phyloP scores from a whole-genome alignment of 2,113 vertebrate species.

The Leptosomus discolor region DNA sequence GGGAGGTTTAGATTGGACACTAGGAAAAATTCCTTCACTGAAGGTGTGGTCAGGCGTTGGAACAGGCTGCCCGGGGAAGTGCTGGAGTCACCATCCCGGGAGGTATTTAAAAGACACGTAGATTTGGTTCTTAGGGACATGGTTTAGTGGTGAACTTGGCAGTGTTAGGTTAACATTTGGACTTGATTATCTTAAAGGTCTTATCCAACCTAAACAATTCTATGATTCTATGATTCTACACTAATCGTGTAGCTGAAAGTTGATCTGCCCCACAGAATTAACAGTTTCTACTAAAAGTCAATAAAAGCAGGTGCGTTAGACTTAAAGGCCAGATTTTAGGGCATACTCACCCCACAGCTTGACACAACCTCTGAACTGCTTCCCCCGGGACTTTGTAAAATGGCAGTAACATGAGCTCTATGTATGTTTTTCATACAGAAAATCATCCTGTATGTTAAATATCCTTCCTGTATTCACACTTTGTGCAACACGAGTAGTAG shows the following conservation, averaged over 20 bases:
- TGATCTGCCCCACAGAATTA: background rate
- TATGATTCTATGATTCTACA: background rate
- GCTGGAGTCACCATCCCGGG: no score
- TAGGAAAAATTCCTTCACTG: no score
- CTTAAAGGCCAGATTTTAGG: background rate
- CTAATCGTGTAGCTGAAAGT: background rate
- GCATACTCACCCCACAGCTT: background rate
- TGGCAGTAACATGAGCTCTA: background rate
- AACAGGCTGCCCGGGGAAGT: no score
- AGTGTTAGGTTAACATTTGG: background rate
- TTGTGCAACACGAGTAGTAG: background rate
- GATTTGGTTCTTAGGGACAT: background rate
- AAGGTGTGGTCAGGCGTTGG: no score
- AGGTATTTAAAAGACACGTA: no score
- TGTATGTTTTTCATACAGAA: background rate
- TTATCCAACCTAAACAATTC: no score
- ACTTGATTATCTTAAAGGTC: background rate
- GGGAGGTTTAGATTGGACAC: background rate
- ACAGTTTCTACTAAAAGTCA: background rate
- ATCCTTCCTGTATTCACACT: background rate
- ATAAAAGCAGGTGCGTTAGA: background rate
- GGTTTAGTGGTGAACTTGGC: background rate
- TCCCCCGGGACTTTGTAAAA: background rate
- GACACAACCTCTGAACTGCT: background rate
- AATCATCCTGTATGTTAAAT: background rate